Evolutionary conservation across 2,113 vertebrate genomes (phyloP).

Genomic region (Paramisgurnus dabryanus): DNA sequence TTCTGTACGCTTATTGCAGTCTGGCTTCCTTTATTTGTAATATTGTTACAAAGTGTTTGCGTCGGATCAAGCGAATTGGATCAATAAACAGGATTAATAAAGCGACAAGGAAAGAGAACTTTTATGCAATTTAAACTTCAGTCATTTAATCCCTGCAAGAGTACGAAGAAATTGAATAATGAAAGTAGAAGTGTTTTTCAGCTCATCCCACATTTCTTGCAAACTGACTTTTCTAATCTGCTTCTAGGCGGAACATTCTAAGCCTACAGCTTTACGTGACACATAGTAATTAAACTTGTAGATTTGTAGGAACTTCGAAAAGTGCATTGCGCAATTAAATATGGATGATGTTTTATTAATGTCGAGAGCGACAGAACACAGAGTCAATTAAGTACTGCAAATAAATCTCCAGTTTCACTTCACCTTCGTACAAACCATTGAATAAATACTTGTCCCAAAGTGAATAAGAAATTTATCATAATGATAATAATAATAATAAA

Average conservation of each 20-base stretch:
- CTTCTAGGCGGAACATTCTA: conserved; percentile 37
- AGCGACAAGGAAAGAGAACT: conserved; percentile 34
- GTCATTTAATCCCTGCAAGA: conserved; percentile 50
- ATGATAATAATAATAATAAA: no score
- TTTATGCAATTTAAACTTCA: conserved; percentile 49
- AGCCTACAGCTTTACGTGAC: conserved; percentile 32
- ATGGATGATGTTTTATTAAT: conserved; percentile 29
- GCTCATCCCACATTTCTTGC: conserved; percentile 33
- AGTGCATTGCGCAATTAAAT: conserved; percentile 22
- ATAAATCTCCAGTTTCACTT: conserved; percentile 4
- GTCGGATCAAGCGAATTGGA: conserved; percentile 42
- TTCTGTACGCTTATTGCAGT: neutral
- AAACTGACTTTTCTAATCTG: conserved; percentile 49
- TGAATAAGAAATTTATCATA: neutral
- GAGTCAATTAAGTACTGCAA: neutral
- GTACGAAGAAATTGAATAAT: conserved; percentile 52
- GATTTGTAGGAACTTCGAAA: conserved; percentile 20
- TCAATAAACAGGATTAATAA: conserved; percentile 50
- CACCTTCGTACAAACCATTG: neutral
- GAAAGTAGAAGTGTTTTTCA: conserved; percentile 40
- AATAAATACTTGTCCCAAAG: neutral
- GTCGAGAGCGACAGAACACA: neutral
- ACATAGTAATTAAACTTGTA: conserved; percentile 46
- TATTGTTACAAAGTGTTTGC: conserved; percentile 44
- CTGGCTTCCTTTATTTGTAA: neutral